Percentiles rank a stretch among this genome's conserved stretches.
Evolutionary conservation across 2,797 vertebrate species (phyloP).

Genomic region (Chelidonichthys spinosus): DNA sequence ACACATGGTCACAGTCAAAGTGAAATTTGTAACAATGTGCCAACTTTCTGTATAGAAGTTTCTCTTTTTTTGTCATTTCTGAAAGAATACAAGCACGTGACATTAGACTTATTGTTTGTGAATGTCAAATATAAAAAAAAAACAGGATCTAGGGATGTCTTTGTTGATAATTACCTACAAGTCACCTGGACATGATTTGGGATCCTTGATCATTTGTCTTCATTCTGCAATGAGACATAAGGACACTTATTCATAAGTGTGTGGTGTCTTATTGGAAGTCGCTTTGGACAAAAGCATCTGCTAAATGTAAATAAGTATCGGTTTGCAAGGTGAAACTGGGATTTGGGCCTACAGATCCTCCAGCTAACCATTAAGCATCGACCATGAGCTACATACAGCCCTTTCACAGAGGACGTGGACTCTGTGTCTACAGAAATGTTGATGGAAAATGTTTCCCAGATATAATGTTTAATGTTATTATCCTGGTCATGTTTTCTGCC

Average conservation of each 20-base stretch:
- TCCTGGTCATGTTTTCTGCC: no score
- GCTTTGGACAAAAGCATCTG: no score
- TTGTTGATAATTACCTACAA: background rate
- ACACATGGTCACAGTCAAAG: background rate
- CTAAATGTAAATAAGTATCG: no score
- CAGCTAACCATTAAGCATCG: background rate
- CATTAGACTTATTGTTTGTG: constrained; percentile 2
- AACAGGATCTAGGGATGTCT: background rate
- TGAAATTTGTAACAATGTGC: background rate
- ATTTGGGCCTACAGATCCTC: background rate
- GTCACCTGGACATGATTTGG: background rate
- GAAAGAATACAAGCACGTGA: background rate
- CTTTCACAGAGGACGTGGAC: background rate
- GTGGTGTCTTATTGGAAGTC: no score
- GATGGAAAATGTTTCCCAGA: no score
- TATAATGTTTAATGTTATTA: no score
- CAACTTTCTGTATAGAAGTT: background rate
- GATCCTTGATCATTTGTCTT: background rate
- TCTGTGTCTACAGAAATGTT: no score
- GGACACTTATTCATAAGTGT: background rate
- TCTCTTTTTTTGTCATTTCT: background rate
- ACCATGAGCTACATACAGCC: background rate
- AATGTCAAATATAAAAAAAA: background rate
- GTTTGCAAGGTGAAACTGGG: background rate
- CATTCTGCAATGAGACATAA: background rate